Percentiles rank a stretch among this genome's conserved stretches.
These are phyloP conservation scores for Ellobium chinense DNA, from an alignment of 2,888 invertebrate species.

Conservation along the genomic window DNA sequence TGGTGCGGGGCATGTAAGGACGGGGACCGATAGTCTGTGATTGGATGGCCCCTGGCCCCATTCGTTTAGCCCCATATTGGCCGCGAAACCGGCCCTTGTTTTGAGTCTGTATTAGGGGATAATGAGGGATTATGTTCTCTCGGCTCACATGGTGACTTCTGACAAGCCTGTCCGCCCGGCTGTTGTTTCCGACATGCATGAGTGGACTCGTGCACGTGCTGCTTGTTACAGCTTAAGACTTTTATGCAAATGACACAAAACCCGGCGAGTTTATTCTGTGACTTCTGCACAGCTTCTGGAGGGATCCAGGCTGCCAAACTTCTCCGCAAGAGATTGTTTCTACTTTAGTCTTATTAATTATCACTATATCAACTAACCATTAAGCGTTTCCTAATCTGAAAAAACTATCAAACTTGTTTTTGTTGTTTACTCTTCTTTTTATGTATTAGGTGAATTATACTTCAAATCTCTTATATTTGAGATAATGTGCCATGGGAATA, in stretches of 20 bases:
- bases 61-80: constrained; percentile 30
- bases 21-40: constrained; percentile 18
- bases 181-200: neutral
- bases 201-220: neutral
- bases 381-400: too few relatives aligned
- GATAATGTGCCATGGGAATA: too few relatives aligned
- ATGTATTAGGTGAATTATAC: too few relatives aligned
- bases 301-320: neutral
- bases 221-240: neutral
- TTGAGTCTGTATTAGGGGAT: neutral
- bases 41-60: constrained; percentile 12
- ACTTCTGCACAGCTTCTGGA: neutral
- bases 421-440: too few relatives aligned
- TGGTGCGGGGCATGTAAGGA: constrained; percentile 24
- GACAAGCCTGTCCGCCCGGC: neutral
- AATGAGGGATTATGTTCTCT: constrained; percentile 17
- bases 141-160: constrained; percentile 16
- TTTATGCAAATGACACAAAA: neutral
- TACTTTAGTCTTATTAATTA: neutral
- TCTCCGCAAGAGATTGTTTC: neutral
- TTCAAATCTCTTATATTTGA: too few relatives aligned
- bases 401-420: too few relatives aligned
- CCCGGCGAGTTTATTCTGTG: neutral
- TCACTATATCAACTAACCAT: neutral
- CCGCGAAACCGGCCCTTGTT: constrained; percentile 3